Base-by-base conservation (phyloP, 2,888 invertebrate species). In the Hydrotaea diabolus region DNA sequence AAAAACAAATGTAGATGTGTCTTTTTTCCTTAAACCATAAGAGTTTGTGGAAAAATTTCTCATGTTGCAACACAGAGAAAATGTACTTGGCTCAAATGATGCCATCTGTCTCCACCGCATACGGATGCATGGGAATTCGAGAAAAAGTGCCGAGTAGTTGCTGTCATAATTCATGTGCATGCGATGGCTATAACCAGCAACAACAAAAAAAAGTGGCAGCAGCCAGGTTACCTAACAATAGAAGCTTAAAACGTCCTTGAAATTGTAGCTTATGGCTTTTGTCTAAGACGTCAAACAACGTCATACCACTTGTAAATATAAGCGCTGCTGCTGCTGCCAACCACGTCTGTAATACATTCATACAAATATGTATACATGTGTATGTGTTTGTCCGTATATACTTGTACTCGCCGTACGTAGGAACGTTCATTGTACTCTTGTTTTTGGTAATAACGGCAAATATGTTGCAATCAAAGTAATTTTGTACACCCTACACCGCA, bases 201-300 rank as follows among this genome's bases (percentile, higher is more conserved):
- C 21, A 55, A 21, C 55, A 55, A 26, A 15, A 59, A 55, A 8
- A 49, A 59, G n/a, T n/a, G n/a, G n/a, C 59, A 49, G 2, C 23
- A 59, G 11, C 26, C 26, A 59, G 59, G 59, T 59, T 59, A 23
- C 11, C 77, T 80, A 71, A 80, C 77, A 84, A 75, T 72, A 72
- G 75, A 77, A 80, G 80, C 83, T 84, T 84, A 80, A 64, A 80
- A 82, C 79, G 84, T 85, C 84, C 84, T 85, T 85, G 81, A 85
- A 85, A 82, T 69, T 74, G 26, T 69, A 79, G 81, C 79, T 85
- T 85, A 77, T 77, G 73, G 76, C 76, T 79, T 59, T 57, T 77
- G 53, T 77, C 76, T 85, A 77, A 82, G 84, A 81, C 78, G 73
- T 81, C 69, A 81, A 79, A 66, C 23, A 15, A 59, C 64, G 39